Percentiles rank a stretch among this genome's conserved stretches.
These are phyloP conservation scores for Engraulis encrasicolus DNA, from an alignment of 2,113 vertebrate species.

Conservation along the genomic window DNA sequence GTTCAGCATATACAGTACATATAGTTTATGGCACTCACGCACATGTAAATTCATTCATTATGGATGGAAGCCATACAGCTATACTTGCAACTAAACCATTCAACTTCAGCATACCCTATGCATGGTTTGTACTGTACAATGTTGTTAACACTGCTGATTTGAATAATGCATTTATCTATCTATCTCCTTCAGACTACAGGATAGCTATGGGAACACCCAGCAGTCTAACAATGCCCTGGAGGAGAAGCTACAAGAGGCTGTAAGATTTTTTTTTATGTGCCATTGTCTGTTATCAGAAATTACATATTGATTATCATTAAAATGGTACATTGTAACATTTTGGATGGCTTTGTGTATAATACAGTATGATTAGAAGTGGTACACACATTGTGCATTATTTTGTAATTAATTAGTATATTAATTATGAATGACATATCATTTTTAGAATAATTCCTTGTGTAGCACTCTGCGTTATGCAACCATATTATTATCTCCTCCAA, in stretches of 20 bases:
- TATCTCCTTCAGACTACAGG: conserved; percentile 69
- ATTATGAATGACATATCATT: background rate
- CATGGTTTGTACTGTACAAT: background rate
- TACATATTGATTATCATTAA: background rate
- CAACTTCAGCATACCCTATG: background rate
- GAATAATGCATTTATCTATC: background rate
- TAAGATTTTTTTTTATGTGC: conserved; percentile 55
- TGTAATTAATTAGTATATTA: too few species aligned
- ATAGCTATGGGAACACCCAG: conserved; percentile 67
- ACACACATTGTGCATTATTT: too few species aligned
- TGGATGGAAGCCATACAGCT: background rate
- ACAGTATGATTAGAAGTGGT: too few species aligned
- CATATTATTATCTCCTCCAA: too few species aligned
- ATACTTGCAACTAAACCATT: background rate
- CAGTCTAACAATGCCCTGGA: conserved; percentile 69
- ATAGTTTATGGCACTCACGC: too few species aligned
- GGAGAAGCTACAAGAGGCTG: conserved; percentile 73
- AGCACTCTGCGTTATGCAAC: too few species aligned
- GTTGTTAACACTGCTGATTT: background rate
- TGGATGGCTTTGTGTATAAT: too few species aligned
- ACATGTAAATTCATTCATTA: too few species aligned
- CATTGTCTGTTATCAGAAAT: background rate
- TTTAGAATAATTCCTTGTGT: background rate
- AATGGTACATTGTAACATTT: too few species aligned
- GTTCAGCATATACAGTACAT: too few species aligned